Evolutionary conservation across 2,888 invertebrate species (phyloP), one percentile per base, ranked within the genome.

Genomic region (Drosophila pseudotalamancana): DNA sequence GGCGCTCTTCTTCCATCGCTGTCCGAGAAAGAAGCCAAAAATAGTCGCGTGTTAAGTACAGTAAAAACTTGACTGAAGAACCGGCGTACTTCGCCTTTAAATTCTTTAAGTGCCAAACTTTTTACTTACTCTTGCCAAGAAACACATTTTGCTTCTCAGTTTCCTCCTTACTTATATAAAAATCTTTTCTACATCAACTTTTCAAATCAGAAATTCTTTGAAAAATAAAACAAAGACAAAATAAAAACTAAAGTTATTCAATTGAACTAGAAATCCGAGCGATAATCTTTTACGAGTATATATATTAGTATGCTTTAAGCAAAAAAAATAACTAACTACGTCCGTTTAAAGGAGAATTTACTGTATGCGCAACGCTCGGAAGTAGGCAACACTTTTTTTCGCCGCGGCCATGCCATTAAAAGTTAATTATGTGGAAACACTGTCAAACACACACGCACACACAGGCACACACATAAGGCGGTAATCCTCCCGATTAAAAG

Each of bases 371-470:
- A 32, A 55, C 62, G 42, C 57, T 46, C 31, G 23, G 12, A 70
- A 64, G 65, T 48, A 64, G 72, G 62, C 74, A 61, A 68, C 46
- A 59, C 40, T 57, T 49, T 57, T 49, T 35, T 6, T 19, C 11
- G 63, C 27, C 55, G 42, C 39, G 60, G 62, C 68, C 60, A 59
- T 53, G 73, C 57, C 56, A 77, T 77, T 63, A 64, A 74, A 77
- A 81, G 59, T 84, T 87, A 84, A 81, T 87, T 74, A 72, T 65
- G 72, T 77, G 77, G 68, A 87, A 81, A 43, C 40, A 45, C 37
- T 35, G 37, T 27, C 50, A 54, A 34, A 66, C 39, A 54, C 37
- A 55, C n/a, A 50, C 46, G 51, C 40, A 42, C 5, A 25, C 11
- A 42, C 9, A 35, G 11, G n/a, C 5, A 9, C 37, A 50, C 11